Conservation (phyloP, 64 coral and sea anemone species). For the Anthopleura sola region DNA sequence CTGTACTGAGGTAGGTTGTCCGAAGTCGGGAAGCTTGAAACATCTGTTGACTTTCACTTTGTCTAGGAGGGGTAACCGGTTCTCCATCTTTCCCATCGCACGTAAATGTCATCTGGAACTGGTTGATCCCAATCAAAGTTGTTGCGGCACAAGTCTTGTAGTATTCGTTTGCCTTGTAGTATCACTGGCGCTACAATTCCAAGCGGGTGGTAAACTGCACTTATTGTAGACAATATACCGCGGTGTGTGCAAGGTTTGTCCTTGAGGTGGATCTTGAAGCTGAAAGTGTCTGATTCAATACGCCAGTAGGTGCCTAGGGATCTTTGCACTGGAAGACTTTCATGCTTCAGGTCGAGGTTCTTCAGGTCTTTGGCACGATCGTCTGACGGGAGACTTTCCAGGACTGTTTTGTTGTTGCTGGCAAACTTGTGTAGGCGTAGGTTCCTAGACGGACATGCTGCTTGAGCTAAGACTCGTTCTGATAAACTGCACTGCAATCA, state of each 20-base stretch:
- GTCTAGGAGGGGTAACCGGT: constrained; percentile 37
- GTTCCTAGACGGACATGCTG: constrained; percentile 16
- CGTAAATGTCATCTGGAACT: constrained; percentile 28
- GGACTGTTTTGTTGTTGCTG: constrained; percentile 32
- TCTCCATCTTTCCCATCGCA: constrained; percentile 49
- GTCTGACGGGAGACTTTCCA: constrained; percentile 25
- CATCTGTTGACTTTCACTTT: constrained; percentile 23
- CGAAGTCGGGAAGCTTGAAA: constrained; percentile 41
- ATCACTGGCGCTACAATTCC: too few relatives aligned
- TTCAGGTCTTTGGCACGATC: constrained; percentile 36
- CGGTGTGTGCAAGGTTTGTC: constrained; percentile 19
- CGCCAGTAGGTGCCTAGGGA: constrained; percentile 28
- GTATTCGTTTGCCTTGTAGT: too few relatives aligned
- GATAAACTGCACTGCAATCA: constrained; percentile 40
- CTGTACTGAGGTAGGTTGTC: constrained; percentile 24
- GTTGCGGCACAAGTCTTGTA: constrained; percentile 41
- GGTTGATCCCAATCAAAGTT: constrained; percentile 39
- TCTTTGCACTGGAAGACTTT: constrained; percentile 26
- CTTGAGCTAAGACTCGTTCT: constrained; percentile 32
- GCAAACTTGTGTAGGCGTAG: constrained; percentile 45
- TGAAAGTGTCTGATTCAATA: constrained; percentile 28
- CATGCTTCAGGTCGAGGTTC: constrained; percentile 22
- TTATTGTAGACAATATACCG: constrained; percentile 31
- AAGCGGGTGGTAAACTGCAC: constrained; percentile 18
- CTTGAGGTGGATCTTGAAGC: not conserved